Conservation (phyloP, 2,113 vertebrate species). For the Oostethus manadensis region DNA sequence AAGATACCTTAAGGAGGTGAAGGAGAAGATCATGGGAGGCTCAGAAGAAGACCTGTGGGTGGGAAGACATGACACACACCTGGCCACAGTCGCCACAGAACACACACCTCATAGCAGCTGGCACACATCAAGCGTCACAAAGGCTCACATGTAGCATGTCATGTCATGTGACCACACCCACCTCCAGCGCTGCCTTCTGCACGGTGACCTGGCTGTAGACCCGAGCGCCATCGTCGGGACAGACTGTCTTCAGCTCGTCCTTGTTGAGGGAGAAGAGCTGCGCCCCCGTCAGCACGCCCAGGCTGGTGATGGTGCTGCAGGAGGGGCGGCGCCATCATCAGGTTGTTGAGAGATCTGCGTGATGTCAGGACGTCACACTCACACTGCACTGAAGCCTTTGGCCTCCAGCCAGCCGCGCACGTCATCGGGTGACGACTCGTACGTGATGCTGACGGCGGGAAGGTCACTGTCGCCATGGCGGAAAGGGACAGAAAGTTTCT, state of each 20-base stretch:
- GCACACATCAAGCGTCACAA: neutral
- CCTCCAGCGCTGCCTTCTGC: constrained; percentile 92
- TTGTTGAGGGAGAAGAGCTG: constrained; percentile 98
- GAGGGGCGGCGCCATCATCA: no score
- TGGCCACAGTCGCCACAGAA: constrained; percentile 27
- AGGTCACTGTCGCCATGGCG: constrained; percentile 47
- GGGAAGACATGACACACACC: constrained; percentile 65
- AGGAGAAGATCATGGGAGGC: constrained; percentile 60
- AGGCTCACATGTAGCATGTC: neutral
- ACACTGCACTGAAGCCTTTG: constrained; percentile 93
- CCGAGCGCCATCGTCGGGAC: constrained; percentile 84
- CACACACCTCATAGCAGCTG: neutral
- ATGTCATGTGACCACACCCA: constrained; percentile 43
- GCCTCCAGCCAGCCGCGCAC: constrained; percentile 84
- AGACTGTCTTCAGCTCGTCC: constrained; percentile 90
- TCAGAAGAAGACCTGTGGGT: constrained; percentile 78
- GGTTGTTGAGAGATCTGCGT: neutral
- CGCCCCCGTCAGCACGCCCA: constrained; percentile 89
- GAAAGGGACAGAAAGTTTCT: constrained; percentile 78
- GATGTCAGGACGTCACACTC: constrained; percentile 50
- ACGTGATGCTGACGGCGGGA: constrained; percentile 75
- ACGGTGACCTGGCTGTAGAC: constrained; percentile 93
- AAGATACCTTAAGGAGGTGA: constrained; percentile 63
- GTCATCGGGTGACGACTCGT: constrained; percentile 80
- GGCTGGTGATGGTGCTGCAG: constrained; percentile 85